A percentile compares a stretch with the other conserved stretches of the same genome.
Conservation (phyloP, 2,888 invertebrate genomes). For the Meandrusa payeni region DNA sequence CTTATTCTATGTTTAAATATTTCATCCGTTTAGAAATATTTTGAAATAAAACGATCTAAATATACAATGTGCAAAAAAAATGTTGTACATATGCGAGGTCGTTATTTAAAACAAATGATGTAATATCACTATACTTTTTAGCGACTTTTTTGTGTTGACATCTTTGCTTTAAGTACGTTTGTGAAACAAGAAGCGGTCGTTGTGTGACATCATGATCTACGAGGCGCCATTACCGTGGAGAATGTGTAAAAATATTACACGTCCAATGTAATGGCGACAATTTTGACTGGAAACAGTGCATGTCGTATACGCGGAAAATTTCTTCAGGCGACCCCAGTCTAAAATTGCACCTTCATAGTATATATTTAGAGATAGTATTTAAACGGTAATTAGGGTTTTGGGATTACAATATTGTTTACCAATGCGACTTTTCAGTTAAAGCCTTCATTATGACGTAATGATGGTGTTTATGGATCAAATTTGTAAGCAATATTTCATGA, state of each 20-base stretch:
- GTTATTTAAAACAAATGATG: conserved; percentile 1
- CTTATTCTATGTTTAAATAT: too few relatives aligned
- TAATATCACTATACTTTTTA: conserved; percentile 5
- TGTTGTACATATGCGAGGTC: background rate
- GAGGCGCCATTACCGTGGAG: conserved; percentile 22
- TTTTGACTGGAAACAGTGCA: conserved; percentile 67
- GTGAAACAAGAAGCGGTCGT: conserved; percentile 14
- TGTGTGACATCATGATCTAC: conserved; percentile 11
- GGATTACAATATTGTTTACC: conserved; percentile 35
- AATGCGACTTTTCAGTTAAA: conserved; percentile 38
- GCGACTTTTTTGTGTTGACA: conserved; percentile 19
- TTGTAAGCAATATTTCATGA: conserved; percentile 17
- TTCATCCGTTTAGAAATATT: too few relatives aligned
- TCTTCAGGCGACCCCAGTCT: conserved; percentile 27
- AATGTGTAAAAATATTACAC: conserved; percentile 35
- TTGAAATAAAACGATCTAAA: too few relatives aligned
- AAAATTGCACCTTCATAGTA: conserved; percentile 28
- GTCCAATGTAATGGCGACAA: conserved; percentile 59
- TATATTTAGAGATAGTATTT: conserved; percentile 30
- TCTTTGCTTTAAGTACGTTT: conserved; percentile 5
- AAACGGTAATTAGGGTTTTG: background rate
- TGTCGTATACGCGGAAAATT: conserved; percentile 43
- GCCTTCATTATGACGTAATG: conserved; percentile 39
- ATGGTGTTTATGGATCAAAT: conserved; percentile 37
- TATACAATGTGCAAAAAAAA: too few relatives aligned